A percentile compares a stretch with the other conserved stretches of the same genome.
These are phyloP conservation scores for Syrrhaptes paradoxus DNA, from an alignment of 2,113 vertebrate genomes.

Conservation along the genomic window DNA sequence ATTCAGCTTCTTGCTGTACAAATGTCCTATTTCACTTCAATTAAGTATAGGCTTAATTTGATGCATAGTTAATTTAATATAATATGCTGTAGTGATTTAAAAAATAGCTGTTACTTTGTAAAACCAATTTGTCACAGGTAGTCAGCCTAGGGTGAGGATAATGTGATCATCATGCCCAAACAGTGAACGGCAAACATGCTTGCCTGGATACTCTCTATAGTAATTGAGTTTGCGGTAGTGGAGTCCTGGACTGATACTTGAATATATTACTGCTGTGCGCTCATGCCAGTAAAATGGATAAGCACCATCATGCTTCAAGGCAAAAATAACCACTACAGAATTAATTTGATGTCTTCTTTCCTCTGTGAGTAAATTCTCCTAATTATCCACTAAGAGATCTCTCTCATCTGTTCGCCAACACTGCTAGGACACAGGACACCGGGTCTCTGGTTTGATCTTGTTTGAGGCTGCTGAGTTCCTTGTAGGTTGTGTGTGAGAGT, in stretches of 20 bases:
- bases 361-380: background rate
- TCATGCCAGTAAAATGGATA: background rate
- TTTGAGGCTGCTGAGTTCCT: background rate
- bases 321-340: background rate
- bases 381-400: background rate
- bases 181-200: background rate
- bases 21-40: background rate
- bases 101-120: background rate
- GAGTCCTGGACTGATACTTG: background rate
- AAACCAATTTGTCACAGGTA: conserved; percentile 2
- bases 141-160: background rate
- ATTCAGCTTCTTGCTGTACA: background rate
- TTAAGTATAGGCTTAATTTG: background rate
- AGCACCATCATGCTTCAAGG: background rate
- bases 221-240: background rate
- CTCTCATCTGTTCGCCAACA: background rate
- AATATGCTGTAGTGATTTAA: background rate
- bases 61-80: background rate
- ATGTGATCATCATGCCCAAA: background rate
- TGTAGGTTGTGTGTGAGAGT: background rate
- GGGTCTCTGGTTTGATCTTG: background rate
- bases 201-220: background rate
- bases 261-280: background rate
- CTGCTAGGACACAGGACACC: background rate
- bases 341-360: background rate